Evolutionary conservation across 2,113 vertebrate species (phyloP).

Genomic region (Dasypus novemcinctus): DNA sequence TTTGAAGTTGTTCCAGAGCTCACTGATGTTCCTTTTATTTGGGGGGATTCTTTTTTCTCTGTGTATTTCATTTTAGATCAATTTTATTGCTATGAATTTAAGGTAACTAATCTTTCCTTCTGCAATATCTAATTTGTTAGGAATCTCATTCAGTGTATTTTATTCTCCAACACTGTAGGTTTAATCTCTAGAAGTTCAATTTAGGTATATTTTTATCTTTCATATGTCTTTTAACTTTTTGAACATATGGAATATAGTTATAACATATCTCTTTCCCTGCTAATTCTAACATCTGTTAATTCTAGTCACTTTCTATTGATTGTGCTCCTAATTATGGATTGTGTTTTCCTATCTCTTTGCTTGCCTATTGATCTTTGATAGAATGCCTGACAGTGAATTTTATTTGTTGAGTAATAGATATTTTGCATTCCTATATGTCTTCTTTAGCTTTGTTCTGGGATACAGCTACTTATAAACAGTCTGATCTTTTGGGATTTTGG

Average conservation of each 20-base stretch:
- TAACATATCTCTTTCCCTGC: background rate
- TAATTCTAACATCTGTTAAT: background rate
- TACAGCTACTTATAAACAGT: background rate
- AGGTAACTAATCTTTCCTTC: background rate
- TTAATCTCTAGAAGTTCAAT: background rate
- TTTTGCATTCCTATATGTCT: slow-evolving; percentile 15
- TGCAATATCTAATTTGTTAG: background rate
- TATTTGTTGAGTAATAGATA: background rate
- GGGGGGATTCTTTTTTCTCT: background rate
- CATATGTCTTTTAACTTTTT: background rate
- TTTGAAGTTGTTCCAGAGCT: background rate
- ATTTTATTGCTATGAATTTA: slow-evolving; percentile 1
- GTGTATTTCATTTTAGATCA: background rate
- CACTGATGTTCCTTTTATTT: background rate
- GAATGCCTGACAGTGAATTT: background rate
- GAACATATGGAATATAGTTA: background rate
- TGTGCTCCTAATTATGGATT: background rate
- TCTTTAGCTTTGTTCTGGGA: background rate
- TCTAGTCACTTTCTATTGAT: background rate
- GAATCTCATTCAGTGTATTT: background rate
- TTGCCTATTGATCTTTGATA: background rate
- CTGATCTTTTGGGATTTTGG: background rate
- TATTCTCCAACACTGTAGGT: background rate
- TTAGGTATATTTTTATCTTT: slow-evolving; percentile 8
- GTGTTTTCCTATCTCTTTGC: background rate